Base-by-base conservation (phyloP, 2,113 vertebrate genomes). In the Xenopus borealis region DNA sequence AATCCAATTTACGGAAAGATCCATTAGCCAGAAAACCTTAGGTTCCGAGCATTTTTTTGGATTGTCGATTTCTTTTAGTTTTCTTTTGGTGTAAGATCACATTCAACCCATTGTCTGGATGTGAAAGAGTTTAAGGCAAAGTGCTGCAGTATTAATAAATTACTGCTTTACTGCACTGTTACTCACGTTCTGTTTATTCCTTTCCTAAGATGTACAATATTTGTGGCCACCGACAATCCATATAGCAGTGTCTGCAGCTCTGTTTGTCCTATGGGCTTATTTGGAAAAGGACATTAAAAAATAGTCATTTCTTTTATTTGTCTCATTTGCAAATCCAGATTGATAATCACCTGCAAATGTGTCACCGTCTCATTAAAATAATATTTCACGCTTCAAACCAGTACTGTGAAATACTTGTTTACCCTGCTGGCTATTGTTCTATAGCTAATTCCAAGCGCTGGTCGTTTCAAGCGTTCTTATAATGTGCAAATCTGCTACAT, bases 371-470 rank as follows among this genome's bases (percentile, higher is more conserved):
- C 73, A 75, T 75, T 75, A 75, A 75, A 75, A 75, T 75, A 69
- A 75, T 75, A 75, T 75, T 75, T 75, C 68, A 75, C 30, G 58
- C 66, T 75, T 69, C 57, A 47, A 69, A 75, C 62, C 66, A 69
- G 66, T 58, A 44, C 66, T 67, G 73, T 75, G 66, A 62, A 75
- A 69, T 69, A 75, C 73, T 69, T 75, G 73, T 75, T 75, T 75
- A 75, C 73, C 73, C 73, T 75, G 73, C 73, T 75, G 73, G 73
- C 66, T 75, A 75, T 75, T 75, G 73, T 75, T 75, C 27, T 69
- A 69, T 45, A 63, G 58, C 50, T 75, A 62, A 75, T 75, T 75
- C 46, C 45, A 44, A 72, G 71, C 17, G 11, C 47, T 72, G 71
- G 47, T 44, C 11, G 62, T 64, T 55, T 55, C 13, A 18, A 33